Evolutionary conservation across 2,888 invertebrate genomes (phyloP), one percentile per base, ranked within the genome.

Genomic region (Heteromurus nitidus): DNA sequence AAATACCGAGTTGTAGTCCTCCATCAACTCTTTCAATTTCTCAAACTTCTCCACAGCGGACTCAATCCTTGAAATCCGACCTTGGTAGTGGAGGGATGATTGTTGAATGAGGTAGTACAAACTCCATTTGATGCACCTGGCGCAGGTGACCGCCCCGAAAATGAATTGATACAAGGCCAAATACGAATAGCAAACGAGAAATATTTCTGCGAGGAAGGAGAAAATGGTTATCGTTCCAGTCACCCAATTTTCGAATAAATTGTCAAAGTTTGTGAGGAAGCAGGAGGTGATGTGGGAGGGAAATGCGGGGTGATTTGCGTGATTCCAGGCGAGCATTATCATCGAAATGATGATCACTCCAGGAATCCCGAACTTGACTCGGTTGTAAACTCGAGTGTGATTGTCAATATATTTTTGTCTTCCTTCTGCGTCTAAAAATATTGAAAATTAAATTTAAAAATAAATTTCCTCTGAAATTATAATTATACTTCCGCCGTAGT

Each of bases 131-230:
- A 70, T 24, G 2, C 50, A 16, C 13, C 53, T 50, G 3, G 68
- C 53, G 3, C 24, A 26, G 3, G 18, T 53, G 1, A 47, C 5
- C 2, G 70, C 2, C 7, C 28, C 20, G 26, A 70, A 58, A 20
- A 70, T n/a, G 28, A 55, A 70, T 16, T 55, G 70, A 30, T 72
- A 72, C 1, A 60, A 13, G 11, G 60, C 72, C 22, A 72, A n/a
- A 16, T 44, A 26, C 2, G 24, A 28, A 26, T 60, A 72, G 1
- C 36, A 3, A n/a, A 58, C 13, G 7, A 72, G 28, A 5, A 72
- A 18, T 18, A 42, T 30, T 26, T 72, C 60, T 11, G 42, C 0
- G 11, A 36, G 26, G 31, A 72, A 72, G 1, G 58, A 72, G 0
- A 72, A 1, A 3, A 72, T 24, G 22, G 60, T 72, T 9, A 60